These are phyloP conservation scores for Conistra vaccinii DNA, from an alignment of 2,888 invertebrate genomes.

Conservation along the genomic window DNA sequence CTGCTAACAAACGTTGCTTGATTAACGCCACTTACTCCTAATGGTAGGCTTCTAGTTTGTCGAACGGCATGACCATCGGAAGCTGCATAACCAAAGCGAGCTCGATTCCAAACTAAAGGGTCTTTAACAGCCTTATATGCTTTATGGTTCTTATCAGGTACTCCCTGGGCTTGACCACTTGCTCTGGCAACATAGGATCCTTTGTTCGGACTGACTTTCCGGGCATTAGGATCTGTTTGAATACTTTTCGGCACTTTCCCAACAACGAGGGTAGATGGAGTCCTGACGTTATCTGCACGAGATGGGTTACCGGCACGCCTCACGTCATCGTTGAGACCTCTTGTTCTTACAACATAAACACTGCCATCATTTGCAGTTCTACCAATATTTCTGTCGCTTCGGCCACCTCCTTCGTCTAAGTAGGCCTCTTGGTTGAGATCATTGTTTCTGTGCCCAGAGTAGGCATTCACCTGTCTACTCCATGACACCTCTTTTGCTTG, in stretches of 20 bases:
- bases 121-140: not conserved
- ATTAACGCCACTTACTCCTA: not conserved
- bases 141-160: constrained; percentile 5
- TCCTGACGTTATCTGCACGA: not conserved
- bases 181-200: constrained; percentile 2
- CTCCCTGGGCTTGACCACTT: not conserved
- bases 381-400: not conserved
- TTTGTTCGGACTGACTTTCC: not conserved
- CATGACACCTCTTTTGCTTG: constrained; percentile 25
- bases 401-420: not conserved
- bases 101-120: not conserved
- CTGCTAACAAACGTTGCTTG: constrained; percentile 1
- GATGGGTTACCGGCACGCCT: not conserved
- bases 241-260: not conserved
- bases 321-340: not conserved
- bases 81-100: not conserved
- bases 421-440: constrained; percentile 17
- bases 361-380: constrained; percentile 10
- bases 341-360: constrained; percentile 11
- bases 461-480: constrained; percentile 11
- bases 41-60: constrained; percentile 21
- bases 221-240: not conserved
- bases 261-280: not conserved
- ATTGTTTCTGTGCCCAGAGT: constrained; percentile 12
- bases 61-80: not conserved